Evolutionary conservation across 2,113 vertebrate species (phyloP), one percentile per base, ranked within the genome.

Genomic region (Meriones unguiculatus): DNA sequence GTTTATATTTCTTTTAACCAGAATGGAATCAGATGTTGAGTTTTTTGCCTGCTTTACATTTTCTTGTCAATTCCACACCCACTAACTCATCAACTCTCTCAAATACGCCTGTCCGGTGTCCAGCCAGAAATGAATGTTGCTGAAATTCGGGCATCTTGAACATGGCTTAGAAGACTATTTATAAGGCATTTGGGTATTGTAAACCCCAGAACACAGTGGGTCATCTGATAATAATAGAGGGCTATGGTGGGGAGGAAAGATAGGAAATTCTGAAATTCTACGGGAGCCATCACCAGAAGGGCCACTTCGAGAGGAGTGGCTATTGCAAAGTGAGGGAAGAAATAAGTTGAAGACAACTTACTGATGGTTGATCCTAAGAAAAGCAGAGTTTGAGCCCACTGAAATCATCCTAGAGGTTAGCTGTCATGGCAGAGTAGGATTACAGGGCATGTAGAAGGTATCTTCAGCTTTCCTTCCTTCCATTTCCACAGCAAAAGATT

Each of bases 1-100:
- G n/a, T 64, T 92, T 30, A 70, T 6, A 38, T 65, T 95, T 87
- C n/a, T 92, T 93, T 90, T 95, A 73, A 67, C 18, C 9, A 15
- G 64, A 64, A 67, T 84, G 70, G 11, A 13, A 6, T 69, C 9
- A 75, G 24, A 57, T 95, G 80, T 78, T 95, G 73, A 67, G 7
- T 82, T 87, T 87, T 28, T 89, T 77, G 15, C 54, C 28, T 22
- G 12, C 9, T 89, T 93, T 84, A 73, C 10, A 65, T 50, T 76
- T 80, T 64, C 46, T 76, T 65, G 35, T 14, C 25, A 57, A 89
- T 81, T 77, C 25, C 22, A 38, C 24, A 38, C 24, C 85, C 65
- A 46, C 28, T 93, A 52, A 11, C 57, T 57, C 57, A 57, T 87
- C 30, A 85, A 9, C 20, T 9, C n/a, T 84, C 70, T 20, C 59